Evolutionary conservation across 2,113 vertebrate genomes (phyloP), one percentile per base, ranked within the genome.

Genomic region (Cebus imitator): DNA sequence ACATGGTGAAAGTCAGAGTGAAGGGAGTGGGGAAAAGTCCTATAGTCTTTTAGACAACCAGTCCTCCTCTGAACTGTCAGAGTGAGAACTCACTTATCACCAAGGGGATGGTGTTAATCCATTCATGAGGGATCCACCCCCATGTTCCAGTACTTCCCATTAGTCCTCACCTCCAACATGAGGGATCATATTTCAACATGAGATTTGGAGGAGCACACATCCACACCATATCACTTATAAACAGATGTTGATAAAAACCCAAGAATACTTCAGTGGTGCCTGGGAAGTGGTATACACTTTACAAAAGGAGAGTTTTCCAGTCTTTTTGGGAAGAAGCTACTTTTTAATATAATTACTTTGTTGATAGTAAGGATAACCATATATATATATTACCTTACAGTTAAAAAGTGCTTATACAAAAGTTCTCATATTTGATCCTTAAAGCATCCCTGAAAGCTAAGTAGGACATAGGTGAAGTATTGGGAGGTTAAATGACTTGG

Each of bases 171-270:
- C 61, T 32, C 5, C 61, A 64, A 64, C 61, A 64, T 32, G 30
- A 30, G 30, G 27, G 27, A 64, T 64, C 27, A 64, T 27, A 64
- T 64, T 64, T 64, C 27, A 64, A 64, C 61, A 64, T 2, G 5
- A 14, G 61, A 6, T 32, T 64, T 64, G 61, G 61, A 32, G 61
- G 61, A 64, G 27, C 27, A 64, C 61, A 64, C 27, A 30, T 64
- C 27, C 27, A 64, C 12, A 64, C 12, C 61, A 14, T 32, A 32
- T 64, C 27, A 37, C 20, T 21, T 72, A 18, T 73, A 48, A 94
- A 17, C 21, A 68, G n/a, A 66, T 91, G 55, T 90, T 97, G 61
- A 87, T n/a, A 75, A 43, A 95, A 94, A 83, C 50, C 35, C 18
- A 58, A 50, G 43, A 83, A 50, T 73, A 79, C 21, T 35, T 88